phyloP scores from a whole-genome alignment of 2,113 vertebrate genomes.

The Columba janthina region DNA sequence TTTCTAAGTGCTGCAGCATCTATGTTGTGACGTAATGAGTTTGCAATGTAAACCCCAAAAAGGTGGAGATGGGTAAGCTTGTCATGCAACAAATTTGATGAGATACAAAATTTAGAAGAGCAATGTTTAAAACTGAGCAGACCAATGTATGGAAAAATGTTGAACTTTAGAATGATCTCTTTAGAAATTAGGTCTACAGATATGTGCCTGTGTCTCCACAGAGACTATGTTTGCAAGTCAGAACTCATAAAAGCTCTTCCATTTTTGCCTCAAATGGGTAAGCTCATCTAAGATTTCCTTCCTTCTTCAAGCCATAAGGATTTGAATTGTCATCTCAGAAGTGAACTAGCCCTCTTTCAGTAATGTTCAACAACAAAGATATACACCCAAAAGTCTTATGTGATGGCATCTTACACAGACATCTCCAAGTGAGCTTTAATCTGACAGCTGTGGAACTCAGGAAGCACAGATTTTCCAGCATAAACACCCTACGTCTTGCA shows the following conservation, averaged over 20 bases:
- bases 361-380: background rate
- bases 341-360: background rate
- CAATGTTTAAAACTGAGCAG: background rate
- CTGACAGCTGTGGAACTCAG: background rate
- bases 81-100: background rate
- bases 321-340: background rate
- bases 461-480: background rate
- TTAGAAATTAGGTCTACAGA: background rate
- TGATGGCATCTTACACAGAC: background rate
- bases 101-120: background rate
- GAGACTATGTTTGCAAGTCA: background rate
- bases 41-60: background rate
- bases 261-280: background rate
- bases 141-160: background rate
- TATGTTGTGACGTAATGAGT: background rate
- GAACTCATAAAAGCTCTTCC: background rate
- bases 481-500: rapidly evolving
- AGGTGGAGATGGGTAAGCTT: background rate
- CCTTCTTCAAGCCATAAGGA: background rate
- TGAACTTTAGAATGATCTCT: background rate
- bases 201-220: background rate
- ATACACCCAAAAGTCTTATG: background rate
- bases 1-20: background rate
- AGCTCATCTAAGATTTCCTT: background rate
- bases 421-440: background rate